A percentile compares a stretch with the other conserved stretches of the same genome.
These are phyloP conservation scores for Lepidurus arcticus DNA, from an alignment of 1,140 invertebrate genomes.

Conservation along the genomic window DNA sequence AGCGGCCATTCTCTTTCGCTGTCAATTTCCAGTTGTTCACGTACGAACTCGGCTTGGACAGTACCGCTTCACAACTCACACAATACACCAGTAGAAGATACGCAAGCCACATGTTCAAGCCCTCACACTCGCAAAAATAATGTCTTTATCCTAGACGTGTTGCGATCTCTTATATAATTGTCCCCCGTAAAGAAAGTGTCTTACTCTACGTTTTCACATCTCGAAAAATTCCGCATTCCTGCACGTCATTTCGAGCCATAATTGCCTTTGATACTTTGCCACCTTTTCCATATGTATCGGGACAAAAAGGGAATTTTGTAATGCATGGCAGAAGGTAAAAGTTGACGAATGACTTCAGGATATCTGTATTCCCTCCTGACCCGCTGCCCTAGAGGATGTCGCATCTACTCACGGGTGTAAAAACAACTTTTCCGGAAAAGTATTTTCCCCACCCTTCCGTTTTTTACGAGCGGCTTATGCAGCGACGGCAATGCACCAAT, in stretches of 20 bases:
- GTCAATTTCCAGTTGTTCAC: neutral
- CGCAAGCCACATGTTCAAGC: neutral
- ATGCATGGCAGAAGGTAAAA: slow-evolving; percentile 21
- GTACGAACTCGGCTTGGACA: neutral
- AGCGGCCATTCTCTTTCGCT: neutral
- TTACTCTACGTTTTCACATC: neutral
- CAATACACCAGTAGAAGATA: neutral
- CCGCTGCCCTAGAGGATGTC: slow-evolving; percentile 17
- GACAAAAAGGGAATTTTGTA: neutral
- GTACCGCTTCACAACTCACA: neutral
- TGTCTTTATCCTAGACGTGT: neutral
- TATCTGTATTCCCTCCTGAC: slow-evolving; percentile 5
- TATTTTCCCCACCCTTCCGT: slow-evolving; percentile 4
- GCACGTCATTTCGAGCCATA: slow-evolving; percentile 11
- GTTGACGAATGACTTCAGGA: neutral
- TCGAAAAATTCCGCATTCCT: neutral
- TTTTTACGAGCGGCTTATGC: slow-evolving; percentile 1
- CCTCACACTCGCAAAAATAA: neutral
- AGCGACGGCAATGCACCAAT: neutral
- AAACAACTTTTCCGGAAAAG: slow-evolving; percentile 14
- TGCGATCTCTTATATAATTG: neutral
- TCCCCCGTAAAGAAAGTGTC: neutral
- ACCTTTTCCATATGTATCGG: neutral
- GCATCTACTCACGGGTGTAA: slow-evolving; percentile 6
- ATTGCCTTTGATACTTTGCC: neutral